phyloP scores from a whole-genome alignment of 2,888 invertebrate species.

The Elegia similella region DNA sequence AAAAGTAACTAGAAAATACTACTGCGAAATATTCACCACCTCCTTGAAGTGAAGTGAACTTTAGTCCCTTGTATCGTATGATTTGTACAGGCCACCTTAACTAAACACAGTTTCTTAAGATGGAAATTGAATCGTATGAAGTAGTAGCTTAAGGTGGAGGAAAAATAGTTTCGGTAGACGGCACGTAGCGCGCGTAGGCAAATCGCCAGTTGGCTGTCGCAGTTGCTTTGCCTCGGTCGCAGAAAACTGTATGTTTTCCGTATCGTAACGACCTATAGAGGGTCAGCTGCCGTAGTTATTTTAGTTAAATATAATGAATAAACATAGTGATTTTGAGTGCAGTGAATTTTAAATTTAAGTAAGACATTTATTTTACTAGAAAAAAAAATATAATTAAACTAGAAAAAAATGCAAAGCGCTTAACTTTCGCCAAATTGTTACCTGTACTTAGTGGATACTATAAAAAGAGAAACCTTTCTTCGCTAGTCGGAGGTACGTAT shows the following conservation, averaged over 20 bases:
- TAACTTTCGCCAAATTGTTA: not conserved
- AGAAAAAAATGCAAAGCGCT: not conserved
- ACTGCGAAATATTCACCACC: not conserved
- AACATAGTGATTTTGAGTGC: not conserved
- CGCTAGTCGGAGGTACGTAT: not conserved
- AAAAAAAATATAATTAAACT: not conserved
- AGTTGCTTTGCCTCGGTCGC: slow-evolving; percentile 55
- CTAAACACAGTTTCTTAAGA: not conserved
- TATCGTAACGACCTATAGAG: slow-evolving; percentile 48
- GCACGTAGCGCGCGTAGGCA: slow-evolving; percentile 46
- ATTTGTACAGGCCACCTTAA: slow-evolving; percentile 12
- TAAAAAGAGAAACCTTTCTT: not conserved
- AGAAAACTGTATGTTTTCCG: slow-evolving; percentile 41
- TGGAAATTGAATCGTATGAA: slow-evolving; percentile 10
- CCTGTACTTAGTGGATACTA: not conserved
- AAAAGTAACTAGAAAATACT: not conserved
- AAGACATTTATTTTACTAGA: not conserved
- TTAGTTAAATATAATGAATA: slow-evolving; percentile 9
- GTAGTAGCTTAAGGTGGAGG: slow-evolving; percentile 6
- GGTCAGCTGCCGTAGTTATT: slow-evolving; percentile 39
- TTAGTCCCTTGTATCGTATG: slow-evolving; percentile 12
- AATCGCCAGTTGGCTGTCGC: slow-evolving; percentile 74
- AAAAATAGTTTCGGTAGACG: slow-evolving; percentile 1
- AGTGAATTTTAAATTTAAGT: not conserved
- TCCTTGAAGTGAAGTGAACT: slow-evolving; percentile 10